Conservation (phyloP, 2,797 vertebrate species). For the Heterohyrax brucei region DNA sequence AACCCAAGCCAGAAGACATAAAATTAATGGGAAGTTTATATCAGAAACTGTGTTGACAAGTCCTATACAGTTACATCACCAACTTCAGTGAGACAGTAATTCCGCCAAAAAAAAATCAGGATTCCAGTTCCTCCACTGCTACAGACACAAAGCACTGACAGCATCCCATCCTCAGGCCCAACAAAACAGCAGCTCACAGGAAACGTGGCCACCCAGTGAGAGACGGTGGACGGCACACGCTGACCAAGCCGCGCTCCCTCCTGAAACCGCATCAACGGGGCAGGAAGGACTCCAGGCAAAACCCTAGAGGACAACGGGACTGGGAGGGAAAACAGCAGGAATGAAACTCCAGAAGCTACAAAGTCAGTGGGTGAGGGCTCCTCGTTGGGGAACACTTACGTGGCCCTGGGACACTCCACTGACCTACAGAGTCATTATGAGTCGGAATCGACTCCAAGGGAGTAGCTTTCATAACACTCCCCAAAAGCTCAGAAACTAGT, state of each 20-base stretch:
- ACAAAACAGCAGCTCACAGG: not conserved
- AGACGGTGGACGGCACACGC: not conserved
- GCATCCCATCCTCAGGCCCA: not conserved
- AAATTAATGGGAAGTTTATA: not conserved
- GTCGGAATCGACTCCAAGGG: too few species aligned
- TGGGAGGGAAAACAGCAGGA: not conserved
- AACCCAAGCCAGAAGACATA: not conserved
- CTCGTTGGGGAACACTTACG: not conserved
- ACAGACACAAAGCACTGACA: not conserved
- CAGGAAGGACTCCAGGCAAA: constrained; percentile 47
- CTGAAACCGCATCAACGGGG: not conserved
- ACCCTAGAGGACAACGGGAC: not conserved
- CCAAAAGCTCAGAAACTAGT: not conserved
- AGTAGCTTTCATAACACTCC: too few species aligned
- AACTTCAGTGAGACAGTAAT: not conserved
- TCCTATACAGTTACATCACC: not conserved
- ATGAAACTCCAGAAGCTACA: not conserved
- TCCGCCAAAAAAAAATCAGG: not conserved
- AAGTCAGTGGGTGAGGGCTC: not conserved
- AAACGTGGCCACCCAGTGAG: not conserved
- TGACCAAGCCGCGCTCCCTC: not conserved
- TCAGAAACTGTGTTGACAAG: not conserved
- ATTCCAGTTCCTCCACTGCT: not conserved
- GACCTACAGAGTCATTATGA: too few species aligned
- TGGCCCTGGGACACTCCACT: not conserved